phyloP scores from a whole-genome alignment of 2,113 vertebrate genomes.

The Eptesicus fuscus region DNA sequence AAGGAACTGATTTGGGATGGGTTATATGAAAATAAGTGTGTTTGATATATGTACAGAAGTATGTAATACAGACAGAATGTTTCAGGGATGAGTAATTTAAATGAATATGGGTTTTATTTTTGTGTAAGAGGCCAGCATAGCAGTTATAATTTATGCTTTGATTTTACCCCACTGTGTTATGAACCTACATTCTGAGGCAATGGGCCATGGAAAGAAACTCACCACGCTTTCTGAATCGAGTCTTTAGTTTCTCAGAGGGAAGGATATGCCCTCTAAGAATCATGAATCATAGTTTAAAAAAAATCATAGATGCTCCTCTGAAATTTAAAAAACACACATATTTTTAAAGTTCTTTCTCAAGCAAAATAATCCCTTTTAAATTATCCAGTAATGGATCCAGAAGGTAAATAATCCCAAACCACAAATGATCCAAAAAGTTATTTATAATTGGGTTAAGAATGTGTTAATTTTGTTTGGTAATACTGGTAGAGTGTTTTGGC shows the following conservation, averaged over 20 bases:
- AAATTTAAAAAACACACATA: slow-evolving; percentile 7
- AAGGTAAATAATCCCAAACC: slow-evolving; percentile 2
- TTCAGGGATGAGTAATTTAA: slow-evolving; percentile 19
- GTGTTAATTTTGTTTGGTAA: slow-evolving; percentile 14
- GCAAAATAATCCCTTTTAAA: slow-evolving; percentile 27
- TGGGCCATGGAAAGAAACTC: neutral
- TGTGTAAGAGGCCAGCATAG: neutral
- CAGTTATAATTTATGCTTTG: neutral
- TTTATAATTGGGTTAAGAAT: slow-evolving; percentile 29
- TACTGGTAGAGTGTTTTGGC: neutral
- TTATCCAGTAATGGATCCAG: neutral
- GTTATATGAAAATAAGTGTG: neutral
- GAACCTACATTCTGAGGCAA: slow-evolving; percentile 3
- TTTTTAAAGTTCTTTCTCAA: neutral
- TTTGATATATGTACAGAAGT: neutral
- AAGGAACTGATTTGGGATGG: neutral
- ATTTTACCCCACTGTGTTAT: slow-evolving; percentile 4
- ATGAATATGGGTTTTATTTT: slow-evolving; percentile 24
- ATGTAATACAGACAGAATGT: neutral
- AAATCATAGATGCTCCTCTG: neutral
- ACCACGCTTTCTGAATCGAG: neutral
- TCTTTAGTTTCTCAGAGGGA: slow-evolving; percentile 8
- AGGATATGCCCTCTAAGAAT: neutral
- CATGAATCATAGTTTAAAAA: neutral
- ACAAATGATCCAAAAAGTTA: neutral